Evolutionary conservation across 1,140 invertebrate genomes (phyloP), one percentile per base, ranked within the genome.

Genomic region (Metaphire vulgaris): DNA sequence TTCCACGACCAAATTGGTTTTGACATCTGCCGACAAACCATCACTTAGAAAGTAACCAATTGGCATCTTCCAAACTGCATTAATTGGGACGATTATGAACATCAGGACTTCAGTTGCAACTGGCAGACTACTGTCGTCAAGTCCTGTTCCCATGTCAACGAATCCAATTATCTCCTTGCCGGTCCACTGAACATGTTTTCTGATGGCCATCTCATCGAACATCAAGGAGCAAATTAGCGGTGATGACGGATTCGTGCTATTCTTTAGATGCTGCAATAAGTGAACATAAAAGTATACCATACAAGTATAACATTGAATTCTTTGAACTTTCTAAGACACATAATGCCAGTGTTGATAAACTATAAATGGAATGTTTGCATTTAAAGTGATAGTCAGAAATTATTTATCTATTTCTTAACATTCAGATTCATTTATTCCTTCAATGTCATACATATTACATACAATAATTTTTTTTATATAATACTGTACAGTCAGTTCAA

Each of bases 171-270:
- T 31, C 68, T 69, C 30, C 69, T 12, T 32, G 33, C 69, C 33
- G 30, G 21, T 16, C 33, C 69, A 30, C 69, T 32, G 69, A 71
- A 30, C 2, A 16, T 71, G 16, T 71, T 71, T 71, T 1, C 69
- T 1, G 69, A 71, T 71, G 2, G 69, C 21, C 69, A 71, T 71
- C 21, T 30, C 69, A 31, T 71, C 69, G n/a, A 71, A 71, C 1
- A 71, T 71, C 26, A 71, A 30, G 69, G 21, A 2, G 29, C 69
- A 71, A 30, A 56, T 6, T 21, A 56, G 41, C 21, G 41, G 41
- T 56, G 41, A 56, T 21, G 41, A 56, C 41, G 41, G 21, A 56
- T 56, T 56, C 41, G 21, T 56, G n/a, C n/a, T n/a, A n/a, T n/a
- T n/a, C n/a, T n/a, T n/a, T n/a, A n/a, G n/a, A n/a, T n/a, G n/a